Percentiles rank a stretch among this genome's conserved stretches.
These are phyloP conservation scores for Rhinatrema bivittatum DNA, from an alignment of 2,797 vertebrate genomes.

Conservation along the genomic window DNA sequence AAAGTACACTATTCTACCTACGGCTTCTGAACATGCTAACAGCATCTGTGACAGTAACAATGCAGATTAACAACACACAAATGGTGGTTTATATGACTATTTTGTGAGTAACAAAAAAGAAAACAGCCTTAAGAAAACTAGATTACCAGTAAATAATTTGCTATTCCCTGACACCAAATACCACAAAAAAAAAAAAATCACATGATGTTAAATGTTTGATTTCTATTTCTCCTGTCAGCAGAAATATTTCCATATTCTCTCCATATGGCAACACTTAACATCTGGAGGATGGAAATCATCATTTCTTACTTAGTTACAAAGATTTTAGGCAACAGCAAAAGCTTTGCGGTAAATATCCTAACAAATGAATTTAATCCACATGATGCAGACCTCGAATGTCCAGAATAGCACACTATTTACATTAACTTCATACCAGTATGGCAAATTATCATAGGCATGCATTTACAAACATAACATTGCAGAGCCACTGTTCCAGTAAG, in stretches of 20 bases:
- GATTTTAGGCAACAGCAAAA: background rate
- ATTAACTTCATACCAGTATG: background rate
- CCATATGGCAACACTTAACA: background rate
- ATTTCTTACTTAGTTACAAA: background rate
- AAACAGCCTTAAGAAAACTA: background rate
- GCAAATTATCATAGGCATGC: background rate
- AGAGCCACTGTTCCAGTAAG: too few relatives aligned
- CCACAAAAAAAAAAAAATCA: too few relatives aligned
- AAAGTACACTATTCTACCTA: too few relatives aligned
- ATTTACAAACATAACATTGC: too few relatives aligned
- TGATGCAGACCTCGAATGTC: too few relatives aligned
- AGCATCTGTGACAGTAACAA: constrained; percentile 13
- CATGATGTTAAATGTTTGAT: too few relatives aligned
- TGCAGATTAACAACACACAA: background rate
- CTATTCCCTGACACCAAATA: background rate
- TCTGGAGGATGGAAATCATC: background rate
- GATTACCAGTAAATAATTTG: background rate
- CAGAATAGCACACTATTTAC: background rate
- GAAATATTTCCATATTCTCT: background rate
- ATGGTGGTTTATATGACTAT: constrained; percentile 8
- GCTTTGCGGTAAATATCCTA: background rate
- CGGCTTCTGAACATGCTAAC: too few relatives aligned
- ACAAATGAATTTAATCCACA: background rate
- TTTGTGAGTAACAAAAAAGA: background rate
- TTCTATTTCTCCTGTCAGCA: background rate